Conservation (phyloP, 2,797 vertebrate genomes). For the Psittacula derbiana region DNA sequence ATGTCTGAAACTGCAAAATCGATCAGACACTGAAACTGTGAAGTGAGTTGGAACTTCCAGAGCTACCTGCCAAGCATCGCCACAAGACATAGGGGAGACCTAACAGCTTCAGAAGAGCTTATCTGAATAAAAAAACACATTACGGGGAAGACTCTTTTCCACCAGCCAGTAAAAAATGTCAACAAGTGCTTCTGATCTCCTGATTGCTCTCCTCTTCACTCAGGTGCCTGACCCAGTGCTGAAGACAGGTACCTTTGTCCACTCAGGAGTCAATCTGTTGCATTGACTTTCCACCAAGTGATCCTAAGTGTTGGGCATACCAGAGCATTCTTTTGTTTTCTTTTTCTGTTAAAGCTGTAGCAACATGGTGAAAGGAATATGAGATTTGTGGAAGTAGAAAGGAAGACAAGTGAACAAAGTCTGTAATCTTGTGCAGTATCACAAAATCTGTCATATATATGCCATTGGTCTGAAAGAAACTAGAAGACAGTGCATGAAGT, state of each 20-base stretch:
- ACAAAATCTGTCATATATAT: neutral
- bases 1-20: neutral
- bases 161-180: neutral
- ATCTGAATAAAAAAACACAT: neutral
- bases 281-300: neutral
- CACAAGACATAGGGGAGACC: neutral
- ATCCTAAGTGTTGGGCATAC: neutral
- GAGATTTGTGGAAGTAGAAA: neutral
- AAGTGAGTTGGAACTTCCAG: neutral
- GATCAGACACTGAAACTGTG: neutral
- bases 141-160: neutral
- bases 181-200: neutral
- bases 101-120: neutral
- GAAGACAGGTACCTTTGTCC: neutral
- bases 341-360: neutral
- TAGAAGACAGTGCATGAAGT: neutral
- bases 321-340: neutral
- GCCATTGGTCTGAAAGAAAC: neutral
- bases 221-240: neutral
- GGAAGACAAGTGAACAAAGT: neutral
- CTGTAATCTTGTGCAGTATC: neutral
- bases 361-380: neutral
- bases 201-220: neutral
- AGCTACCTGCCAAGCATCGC: neutral
- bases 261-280: neutral